These are phyloP conservation scores for Vombatus ursinus DNA, from an alignment of 2,113 vertebrate species.

Conservation along the genomic window DNA sequence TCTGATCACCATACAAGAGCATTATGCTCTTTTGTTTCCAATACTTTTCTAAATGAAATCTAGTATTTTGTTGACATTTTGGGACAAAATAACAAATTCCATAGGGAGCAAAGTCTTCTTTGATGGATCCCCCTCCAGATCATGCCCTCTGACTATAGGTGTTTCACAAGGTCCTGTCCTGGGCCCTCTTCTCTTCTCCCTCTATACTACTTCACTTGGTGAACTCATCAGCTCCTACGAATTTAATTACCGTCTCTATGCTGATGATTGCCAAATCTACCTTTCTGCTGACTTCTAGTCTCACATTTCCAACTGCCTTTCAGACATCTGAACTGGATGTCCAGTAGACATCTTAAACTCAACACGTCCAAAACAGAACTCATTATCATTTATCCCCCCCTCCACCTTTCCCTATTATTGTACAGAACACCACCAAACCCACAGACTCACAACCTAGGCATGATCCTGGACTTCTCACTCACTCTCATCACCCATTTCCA, in stretches of 20 bases:
- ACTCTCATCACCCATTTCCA: neutral
- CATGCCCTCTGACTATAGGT: neutral
- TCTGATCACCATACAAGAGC: neutral
- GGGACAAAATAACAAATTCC: neutral
- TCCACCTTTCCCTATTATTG: too few relatives aligned
- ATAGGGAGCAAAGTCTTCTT: too few relatives aligned
- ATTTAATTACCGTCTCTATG: neutral
- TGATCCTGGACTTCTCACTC: neutral
- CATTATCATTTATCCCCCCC: neutral
- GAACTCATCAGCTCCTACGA: neutral
- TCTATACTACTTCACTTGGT: neutral
- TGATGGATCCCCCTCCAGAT: too few relatives aligned
- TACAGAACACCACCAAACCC: too few relatives aligned
- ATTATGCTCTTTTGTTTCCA: neutral
- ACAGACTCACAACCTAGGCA: neutral
- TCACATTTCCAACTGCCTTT: neutral
- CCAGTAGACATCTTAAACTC: neutral
- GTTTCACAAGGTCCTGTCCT: neutral
- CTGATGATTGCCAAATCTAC: neutral
- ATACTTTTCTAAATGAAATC: neutral
- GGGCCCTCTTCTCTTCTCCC: neutral
- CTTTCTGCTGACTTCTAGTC: neutral
- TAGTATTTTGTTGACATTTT: neutral
- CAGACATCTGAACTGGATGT: neutral
- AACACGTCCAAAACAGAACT: neutral